phyloP scores from a whole-genome alignment of 2,888 invertebrate species.

The Andrena flavipes region DNA sequence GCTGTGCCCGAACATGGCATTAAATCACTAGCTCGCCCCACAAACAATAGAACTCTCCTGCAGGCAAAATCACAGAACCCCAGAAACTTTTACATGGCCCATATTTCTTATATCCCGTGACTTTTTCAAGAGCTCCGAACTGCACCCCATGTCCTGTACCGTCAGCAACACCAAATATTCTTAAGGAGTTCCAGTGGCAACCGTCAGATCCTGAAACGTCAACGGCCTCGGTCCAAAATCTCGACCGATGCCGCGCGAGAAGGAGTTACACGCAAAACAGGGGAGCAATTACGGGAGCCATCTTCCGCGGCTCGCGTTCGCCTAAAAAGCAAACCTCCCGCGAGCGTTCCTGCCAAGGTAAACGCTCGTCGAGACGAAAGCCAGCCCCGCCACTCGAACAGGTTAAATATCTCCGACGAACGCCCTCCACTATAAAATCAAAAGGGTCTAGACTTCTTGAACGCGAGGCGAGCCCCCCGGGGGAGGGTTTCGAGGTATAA shows the following conservation, averaged over 20 bases:
- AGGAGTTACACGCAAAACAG: not conserved
- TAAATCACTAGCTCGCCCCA: slow-evolving; percentile 11
- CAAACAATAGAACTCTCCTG: slow-evolving; percentile 9
- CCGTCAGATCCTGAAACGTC: no score
- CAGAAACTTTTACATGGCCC: no score
- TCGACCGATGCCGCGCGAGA: not conserved
- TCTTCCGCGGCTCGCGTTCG: not conserved
- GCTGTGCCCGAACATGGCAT: not conserved
- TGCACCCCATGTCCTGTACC: no score
- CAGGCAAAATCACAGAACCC: no score
- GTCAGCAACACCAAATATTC: no score
- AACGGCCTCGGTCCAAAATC: not conserved
- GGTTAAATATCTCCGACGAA: slow-evolving; percentile 41
- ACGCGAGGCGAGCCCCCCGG: slow-evolving; percentile 29
- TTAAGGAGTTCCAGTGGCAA: no score
- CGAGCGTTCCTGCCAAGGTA: slow-evolving; percentile 3
- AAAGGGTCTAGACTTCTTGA: slow-evolving; percentile 44
- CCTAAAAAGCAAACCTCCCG: slow-evolving; percentile 28
- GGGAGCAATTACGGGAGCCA: slow-evolving; percentile 3
- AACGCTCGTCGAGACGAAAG: slow-evolving; percentile 9
- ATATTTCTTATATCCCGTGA: no score
- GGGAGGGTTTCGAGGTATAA: not conserved
- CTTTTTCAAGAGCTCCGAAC: no score
- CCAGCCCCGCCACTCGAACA: slow-evolving; percentile 23
- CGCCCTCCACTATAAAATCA: slow-evolving; percentile 38